Evolutionary conservation across 1,140 invertebrate species (phyloP), one percentile per base, ranked within the genome.

Genomic region (Onthophagus taurus): DNA sequence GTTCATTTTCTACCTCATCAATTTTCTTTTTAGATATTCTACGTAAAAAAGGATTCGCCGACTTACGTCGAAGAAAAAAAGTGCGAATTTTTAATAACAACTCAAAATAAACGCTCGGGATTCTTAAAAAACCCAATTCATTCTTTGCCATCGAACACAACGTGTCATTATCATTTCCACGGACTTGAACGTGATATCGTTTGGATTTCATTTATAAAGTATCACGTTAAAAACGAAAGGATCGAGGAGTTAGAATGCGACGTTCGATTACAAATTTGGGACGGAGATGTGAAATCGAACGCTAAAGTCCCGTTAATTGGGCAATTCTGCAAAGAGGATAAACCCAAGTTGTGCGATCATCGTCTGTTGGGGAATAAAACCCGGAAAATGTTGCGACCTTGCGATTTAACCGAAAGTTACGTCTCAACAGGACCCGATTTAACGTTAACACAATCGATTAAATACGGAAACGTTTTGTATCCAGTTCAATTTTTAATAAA

Each of bases 151-250:
- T 78, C 83, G 0, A 90, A 90, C 57, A 89, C 83, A 6, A 90
- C 85, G 0, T 92, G 88, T 58, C 71, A 87, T 11, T 92, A 89
- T 62, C 83, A 87, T 55, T 77, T 90, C 56, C 80, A 83, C 50
- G 84, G 83, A 11, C 77, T 78, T 31, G 66, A 74, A 11, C 56
- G 51, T 36, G 83, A 88, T 64, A 79, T 83, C 34, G 81, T 89
- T 12, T 89, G 85, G 85, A 72, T 88, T 44, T 83, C 83, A 2
- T 88, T 89, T 53, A 76, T 86, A 55, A 86, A 86, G 61, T 88
- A 85, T 55, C 80, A 85, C 61, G 77, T 81, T 2, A 75, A 77
- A 3, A 72, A 73, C 0, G 81, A 83, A 51, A 66, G 70, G 3
- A 68, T 75, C 0, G 71, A 74, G 0, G 76, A 72, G 8, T 78